Evolutionary conservation across 2,113 vertebrate genomes (phyloP), one percentile per base, ranked within the genome.

Genomic region (Cyprinodon brontotheroides): DNA sequence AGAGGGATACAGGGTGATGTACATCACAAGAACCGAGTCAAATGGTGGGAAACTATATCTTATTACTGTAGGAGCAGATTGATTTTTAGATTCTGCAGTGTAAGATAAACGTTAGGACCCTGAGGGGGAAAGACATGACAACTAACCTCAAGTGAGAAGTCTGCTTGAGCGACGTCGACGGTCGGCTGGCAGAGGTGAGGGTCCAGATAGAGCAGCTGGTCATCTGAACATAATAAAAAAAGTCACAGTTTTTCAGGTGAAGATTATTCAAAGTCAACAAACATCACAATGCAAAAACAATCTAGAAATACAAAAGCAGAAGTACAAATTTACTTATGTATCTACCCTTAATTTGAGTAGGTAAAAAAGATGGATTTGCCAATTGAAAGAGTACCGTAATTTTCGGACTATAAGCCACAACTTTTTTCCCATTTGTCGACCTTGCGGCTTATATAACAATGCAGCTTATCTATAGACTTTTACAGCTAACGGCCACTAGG

Each of bases 141-240:
- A 85, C 93, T 68, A 66, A 96, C 96, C 95, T 97, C 96, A 48
- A 96, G 83, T 39, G 95, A 93, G 71, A 96, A 97, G 86, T 93
- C 82, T 20, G 78, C 86, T 86, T 94, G 93, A 48, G 93, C 92
- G 80, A 95, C 92, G 22, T 98, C 96, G 61, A 97, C 94, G 15
- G 94, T 91, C 4, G 94, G 88, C 92, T 98, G 97, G 91, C 96
- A 97, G 93, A 97, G 97, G 90, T 98, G 97, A 48, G 97, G 97
- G 79, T 98, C 97, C 90, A 98, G 92, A 91, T 97, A 98, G 38
- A 98, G 92, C 68, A 98, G 92, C 86, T 95, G 95, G 73, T 97
- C 96, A 59, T 98, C 97, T 98, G 87, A 17, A 17, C 37, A 83
- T 7, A 79, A 37, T 87, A 66, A 70, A n/a, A 77, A 29, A 64